Conservation (phyloP, 2,797 vertebrate species). For the Lepilemur ruficaudatus region DNA sequence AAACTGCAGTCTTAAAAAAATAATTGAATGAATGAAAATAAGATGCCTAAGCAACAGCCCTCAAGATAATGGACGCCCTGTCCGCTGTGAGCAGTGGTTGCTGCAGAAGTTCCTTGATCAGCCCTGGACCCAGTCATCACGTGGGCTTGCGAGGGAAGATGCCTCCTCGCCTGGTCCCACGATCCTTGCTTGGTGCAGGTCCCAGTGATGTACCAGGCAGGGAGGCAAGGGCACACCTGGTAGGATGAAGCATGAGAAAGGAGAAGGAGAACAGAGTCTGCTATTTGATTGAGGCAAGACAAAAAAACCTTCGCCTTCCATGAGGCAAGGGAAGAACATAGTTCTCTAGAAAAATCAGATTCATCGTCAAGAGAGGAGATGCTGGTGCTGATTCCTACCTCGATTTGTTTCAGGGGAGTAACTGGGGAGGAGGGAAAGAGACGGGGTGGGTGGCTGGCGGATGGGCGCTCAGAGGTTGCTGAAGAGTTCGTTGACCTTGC, state of each 20-base stretch:
- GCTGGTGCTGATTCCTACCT: conserved; percentile 68
- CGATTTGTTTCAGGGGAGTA: conserved; percentile 41
- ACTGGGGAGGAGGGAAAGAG: not conserved
- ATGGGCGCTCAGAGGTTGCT: conserved; percentile 91
- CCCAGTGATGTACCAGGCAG: not conserved
- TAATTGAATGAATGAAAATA: not conserved
- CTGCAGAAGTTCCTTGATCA: not conserved
- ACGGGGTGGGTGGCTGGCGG: not conserved
- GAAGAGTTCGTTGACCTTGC: conserved; percentile 98
- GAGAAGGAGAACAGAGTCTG: not conserved
- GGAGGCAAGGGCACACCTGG: not conserved
- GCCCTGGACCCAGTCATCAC: not conserved
- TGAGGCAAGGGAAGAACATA: not conserved
- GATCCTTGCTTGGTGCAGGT: not conserved
- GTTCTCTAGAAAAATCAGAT: conserved; percentile 55
- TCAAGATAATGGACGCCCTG: not conserved
- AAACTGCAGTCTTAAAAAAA: too few relatives aligned
- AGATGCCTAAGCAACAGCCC: not conserved
- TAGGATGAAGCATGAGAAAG: too few relatives aligned
- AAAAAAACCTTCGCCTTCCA: not conserved
- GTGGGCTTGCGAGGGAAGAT: not conserved
- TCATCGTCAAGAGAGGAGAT: not conserved
- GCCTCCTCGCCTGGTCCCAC: not conserved
- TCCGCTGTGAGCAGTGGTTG: not conserved
- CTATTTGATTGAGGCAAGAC: not conserved